Percentiles rank a stretch among this genome's conserved stretches.
phyloP scores from a whole-genome alignment of 2,113 vertebrate species.

The Cyanoderma ruficeps region DNA sequence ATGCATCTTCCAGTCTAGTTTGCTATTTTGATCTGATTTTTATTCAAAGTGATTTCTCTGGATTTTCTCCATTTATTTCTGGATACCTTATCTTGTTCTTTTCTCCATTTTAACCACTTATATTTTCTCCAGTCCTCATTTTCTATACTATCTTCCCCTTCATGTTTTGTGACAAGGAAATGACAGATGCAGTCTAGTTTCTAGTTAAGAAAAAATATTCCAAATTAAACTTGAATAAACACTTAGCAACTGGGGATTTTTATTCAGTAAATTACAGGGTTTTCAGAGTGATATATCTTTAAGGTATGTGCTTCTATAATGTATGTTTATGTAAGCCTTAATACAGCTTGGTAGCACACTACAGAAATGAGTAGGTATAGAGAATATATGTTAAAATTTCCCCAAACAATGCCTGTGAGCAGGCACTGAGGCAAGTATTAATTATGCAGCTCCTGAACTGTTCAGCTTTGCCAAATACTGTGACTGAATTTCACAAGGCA shows the following conservation, averaged over 20 bases:
- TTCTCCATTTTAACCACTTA: background rate
- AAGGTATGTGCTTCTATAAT: background rate
- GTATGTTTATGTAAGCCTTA: background rate
- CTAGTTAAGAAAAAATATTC: background rate
- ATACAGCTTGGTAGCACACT: background rate
- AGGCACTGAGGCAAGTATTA: background rate
- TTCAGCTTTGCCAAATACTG: background rate
- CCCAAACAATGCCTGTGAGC: background rate
- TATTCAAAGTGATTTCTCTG: background rate
- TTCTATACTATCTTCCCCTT: background rate
- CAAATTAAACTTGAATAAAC: background rate
- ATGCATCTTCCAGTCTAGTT: background rate
- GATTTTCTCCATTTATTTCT: background rate
- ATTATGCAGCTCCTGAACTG: background rate
- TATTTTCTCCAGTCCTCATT: background rate
- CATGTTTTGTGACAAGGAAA: background rate
- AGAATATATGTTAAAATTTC: background rate
- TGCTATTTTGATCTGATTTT: background rate
- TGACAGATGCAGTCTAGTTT: background rate
- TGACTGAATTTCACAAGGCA: slow-evolving; percentile 2
- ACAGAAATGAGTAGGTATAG: background rate
- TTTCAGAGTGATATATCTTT: background rate
- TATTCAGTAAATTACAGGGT: background rate
- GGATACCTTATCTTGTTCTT: background rate
- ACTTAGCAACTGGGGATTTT: background rate